A percentile compares a stretch with the other conserved stretches of the same genome.
Conservation (phyloP, 2,888 invertebrate species). For the Metalampra italica region DNA sequence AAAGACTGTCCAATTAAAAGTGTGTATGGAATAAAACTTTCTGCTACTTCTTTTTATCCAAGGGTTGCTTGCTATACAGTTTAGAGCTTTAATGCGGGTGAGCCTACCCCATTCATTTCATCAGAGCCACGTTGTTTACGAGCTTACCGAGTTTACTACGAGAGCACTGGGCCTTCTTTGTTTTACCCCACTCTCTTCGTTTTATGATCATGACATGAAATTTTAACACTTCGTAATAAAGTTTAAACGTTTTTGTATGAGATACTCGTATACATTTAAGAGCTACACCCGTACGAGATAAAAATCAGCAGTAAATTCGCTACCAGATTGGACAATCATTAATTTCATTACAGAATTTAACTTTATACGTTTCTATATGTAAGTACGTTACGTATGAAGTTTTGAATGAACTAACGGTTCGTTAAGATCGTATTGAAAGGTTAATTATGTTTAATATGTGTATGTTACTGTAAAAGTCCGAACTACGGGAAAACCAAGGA, state of each 20-base stretch:
- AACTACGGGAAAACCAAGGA: too few species aligned
- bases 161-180: conserved; percentile 55
- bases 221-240: conserved; percentile 46
- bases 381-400: background rate
- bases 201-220: conserved; percentile 43
- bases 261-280: background rate
- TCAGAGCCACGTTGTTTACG: conserved; percentile 53
- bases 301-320: background rate
- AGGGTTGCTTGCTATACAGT: conserved; percentile 39
- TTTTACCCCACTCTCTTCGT: conserved; percentile 43
- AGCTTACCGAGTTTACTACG: conserved; percentile 52
- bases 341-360: background rate
- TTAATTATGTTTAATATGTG: too few species aligned
- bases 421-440: too few species aligned
- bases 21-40: conserved; percentile 34
- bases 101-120: conserved; percentile 36
- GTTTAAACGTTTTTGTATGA: conserved; percentile 23
- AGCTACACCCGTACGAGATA: background rate
- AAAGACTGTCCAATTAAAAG: conserved; percentile 52
- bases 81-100: conserved; percentile 26
- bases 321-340: background rate
- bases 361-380: too few species aligned
- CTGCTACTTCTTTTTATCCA: conserved; percentile 33
- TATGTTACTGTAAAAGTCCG: too few species aligned
- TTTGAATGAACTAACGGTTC: too few species aligned